phyloP scores from a whole-genome alignment of 2,113 vertebrate genomes.

The Petroica traversi region DNA sequence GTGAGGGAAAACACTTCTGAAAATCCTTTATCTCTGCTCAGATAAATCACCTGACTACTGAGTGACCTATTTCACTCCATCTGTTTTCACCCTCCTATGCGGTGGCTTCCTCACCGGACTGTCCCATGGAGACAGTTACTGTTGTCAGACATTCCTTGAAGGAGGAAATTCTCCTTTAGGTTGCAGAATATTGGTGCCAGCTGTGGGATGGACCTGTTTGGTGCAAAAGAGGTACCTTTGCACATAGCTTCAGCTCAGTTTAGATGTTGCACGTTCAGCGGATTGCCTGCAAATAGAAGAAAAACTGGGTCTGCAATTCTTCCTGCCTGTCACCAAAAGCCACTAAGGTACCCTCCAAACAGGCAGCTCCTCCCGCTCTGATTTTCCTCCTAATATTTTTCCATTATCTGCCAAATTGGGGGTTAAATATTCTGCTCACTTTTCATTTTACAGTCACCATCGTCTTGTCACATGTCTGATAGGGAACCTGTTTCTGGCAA shows the following conservation, averaged over 20 bases:
- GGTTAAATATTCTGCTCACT: background rate
- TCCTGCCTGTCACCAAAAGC: background rate
- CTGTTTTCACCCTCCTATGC: background rate
- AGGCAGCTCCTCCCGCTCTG: rapidly evolving
- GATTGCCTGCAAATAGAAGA: background rate
- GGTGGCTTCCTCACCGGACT: background rate
- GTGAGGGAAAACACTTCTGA: background rate
- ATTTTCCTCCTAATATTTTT: background rate
- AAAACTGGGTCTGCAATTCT: background rate
- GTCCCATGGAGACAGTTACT: background rate
- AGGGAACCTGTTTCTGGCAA: background rate
- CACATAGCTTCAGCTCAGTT: background rate
- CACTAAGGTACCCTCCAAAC: background rate
- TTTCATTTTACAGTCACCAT: background rate
- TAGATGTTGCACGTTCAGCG: background rate
- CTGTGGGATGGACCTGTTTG: background rate
- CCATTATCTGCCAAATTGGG: background rate
- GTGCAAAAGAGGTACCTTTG: background rate
- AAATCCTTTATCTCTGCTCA: background rate
- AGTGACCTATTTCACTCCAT: background rate
- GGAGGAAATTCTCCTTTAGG: background rate
- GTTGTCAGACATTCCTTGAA: background rate
- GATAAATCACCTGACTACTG: background rate
- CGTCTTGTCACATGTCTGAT: background rate
- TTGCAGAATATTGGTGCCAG: background rate